Evolutionary conservation across 2,797 vertebrate species (phyloP).

Genomic region (Chelon labrosus): DNA sequence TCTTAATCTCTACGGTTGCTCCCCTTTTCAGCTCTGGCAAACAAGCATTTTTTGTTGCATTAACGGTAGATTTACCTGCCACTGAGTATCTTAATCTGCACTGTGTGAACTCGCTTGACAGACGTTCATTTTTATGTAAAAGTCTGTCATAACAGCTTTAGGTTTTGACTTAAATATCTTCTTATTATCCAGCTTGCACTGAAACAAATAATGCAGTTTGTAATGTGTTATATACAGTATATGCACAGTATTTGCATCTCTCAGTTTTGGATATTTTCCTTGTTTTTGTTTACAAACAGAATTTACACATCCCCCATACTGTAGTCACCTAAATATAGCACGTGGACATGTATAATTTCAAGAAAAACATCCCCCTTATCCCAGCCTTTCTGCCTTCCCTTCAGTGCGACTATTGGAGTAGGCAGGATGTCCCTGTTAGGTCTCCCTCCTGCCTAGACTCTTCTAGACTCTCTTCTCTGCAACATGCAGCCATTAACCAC

Average conservation of each 20-base stretch:
- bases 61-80: background rate
- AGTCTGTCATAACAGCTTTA: background rate
- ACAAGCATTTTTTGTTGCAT: no score
- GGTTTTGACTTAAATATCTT: no score
- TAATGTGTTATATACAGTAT: no score
- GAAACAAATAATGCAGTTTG: no score
- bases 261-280: background rate
- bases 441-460: slow-evolving; percentile 55
- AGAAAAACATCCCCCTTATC: slow-evolving; percentile 22
- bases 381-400: slow-evolving; percentile 12
- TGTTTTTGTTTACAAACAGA: slow-evolving; percentile 10
- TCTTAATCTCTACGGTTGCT: no score
- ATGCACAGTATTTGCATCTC: background rate
- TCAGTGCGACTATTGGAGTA: slow-evolving; percentile 53
- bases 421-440: slow-evolving; percentile 55
- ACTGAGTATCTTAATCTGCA: no score
- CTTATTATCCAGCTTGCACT: no score
- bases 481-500: slow-evolving; percentile 82
- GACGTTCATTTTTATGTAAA: no score
- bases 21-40: no score
- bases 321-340: slow-evolving; percentile 1
- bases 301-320: slow-evolving; percentile 16
- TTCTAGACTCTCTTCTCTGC: slow-evolving; percentile 53
- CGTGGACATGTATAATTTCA: slow-evolving; percentile 31
- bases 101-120: no score